Base-by-base conservation (phyloP, 1,140 invertebrate genomes). In the Aphis gossypii region DNA sequence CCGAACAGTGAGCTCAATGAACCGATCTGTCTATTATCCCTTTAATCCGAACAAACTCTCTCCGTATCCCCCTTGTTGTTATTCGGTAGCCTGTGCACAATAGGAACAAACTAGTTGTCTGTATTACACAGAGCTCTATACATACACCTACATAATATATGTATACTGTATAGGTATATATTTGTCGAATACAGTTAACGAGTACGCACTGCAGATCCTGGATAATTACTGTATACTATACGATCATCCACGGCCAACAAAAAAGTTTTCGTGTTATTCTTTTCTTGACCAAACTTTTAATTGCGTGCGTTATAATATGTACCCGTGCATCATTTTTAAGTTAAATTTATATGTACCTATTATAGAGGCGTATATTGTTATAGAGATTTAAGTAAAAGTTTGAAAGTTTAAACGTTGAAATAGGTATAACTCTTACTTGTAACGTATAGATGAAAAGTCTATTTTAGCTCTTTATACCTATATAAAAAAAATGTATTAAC, bases 1-100 rank as follows among this genome's bases (percentile, higher is more conserved):
- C 92, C 8, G 92, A 44, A 84, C 82, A 93, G 92, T 93, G 76
- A 93, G 23, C 82, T 93, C 92, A 86, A 93, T 86, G 92, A 93
- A 93, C 92, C 92, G 92, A 93, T 93, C 68, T 14, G 82, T 54
- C 92, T 93, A 93, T 93, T 93, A 93, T 93, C 92, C 92, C 82
- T 93, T 93, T 93, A 93, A 93, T 93, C 92, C 92, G 92, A 93
- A 93, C 92, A 93, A 93, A 93, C 92, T 93, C 92, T 93, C 92
- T 93, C 82, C 82, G 48, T 46, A 92, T 92, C 91, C n/a, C 91
- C 68, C 68, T 92, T 83, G 76, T 92, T 83, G 68, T 92, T 92
- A 83, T 92, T 92, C 91, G n/a, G 91, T 83, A 51, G 91, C 60
- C 91, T 51, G 91, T 92, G 25, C 46, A 92, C 68, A 92, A 83